phyloP scores from a whole-genome alignment of 2,113 vertebrate species.

The Spilogale gracilis region DNA sequence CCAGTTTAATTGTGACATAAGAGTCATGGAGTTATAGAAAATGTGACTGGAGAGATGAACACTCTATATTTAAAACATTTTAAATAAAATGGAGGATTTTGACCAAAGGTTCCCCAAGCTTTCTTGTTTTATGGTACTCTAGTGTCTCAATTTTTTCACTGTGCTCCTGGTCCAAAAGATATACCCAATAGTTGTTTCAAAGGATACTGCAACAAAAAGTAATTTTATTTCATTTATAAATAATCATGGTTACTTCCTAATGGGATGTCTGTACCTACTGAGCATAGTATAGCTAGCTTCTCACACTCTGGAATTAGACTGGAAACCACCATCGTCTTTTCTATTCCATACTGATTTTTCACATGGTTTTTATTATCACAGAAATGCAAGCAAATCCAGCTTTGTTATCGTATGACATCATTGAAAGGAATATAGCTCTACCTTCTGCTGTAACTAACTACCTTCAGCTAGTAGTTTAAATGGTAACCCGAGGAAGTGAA shows the following conservation, averaged over 20 bases:
- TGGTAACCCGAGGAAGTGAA: neutral
- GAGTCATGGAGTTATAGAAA: neutral
- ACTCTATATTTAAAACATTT: neutral
- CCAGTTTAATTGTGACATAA: neutral
- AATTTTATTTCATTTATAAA: conserved; percentile 25
- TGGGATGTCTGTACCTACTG: neutral
- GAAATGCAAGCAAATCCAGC: neutral
- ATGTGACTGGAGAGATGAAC: neutral
- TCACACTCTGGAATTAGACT: neutral
- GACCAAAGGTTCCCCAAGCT: neutral
- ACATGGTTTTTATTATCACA: neutral
- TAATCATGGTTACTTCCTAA: conserved; percentile 4
- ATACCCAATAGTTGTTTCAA: neutral
- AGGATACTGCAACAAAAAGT: neutral
- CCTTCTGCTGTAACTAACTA: neutral
- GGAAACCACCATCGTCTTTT: neutral
- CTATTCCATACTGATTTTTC: neutral
- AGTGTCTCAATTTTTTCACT: conserved; percentile 43
- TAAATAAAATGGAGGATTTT: neutral
- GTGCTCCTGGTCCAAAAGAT: neutral
- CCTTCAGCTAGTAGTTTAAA: neutral
- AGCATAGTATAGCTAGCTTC: neutral
- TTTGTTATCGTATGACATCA: neutral
- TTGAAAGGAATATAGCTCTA: neutral
- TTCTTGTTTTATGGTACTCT: neutral